Conservation (phyloP, 2,888 invertebrate species). For the Sesia bembeciformis region DNA sequence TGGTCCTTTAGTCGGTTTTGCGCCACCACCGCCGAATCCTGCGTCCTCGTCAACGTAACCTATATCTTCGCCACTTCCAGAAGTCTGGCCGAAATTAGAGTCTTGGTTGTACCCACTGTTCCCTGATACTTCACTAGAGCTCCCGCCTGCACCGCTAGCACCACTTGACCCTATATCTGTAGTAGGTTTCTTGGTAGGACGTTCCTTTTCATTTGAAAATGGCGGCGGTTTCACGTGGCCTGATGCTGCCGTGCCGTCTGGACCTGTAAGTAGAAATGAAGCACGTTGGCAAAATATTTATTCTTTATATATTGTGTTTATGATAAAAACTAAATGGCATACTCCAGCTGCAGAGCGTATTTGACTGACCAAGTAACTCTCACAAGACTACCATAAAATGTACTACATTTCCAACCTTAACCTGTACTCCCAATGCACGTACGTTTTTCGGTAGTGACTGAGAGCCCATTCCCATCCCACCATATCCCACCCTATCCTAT, state of each 20-base stretch:
- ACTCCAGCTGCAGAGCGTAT: too few relatives aligned
- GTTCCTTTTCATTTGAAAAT: slow-evolving; percentile 45
- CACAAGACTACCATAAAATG: too few relatives aligned
- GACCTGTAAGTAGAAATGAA: slow-evolving; percentile 25
- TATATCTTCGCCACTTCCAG: slow-evolving; percentile 21
- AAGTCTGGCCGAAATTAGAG: slow-evolving; percentile 2
- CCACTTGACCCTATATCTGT: slow-evolving; percentile 16
- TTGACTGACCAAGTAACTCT: too few relatives aligned
- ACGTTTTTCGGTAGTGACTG: too few relatives aligned
- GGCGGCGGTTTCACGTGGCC: slow-evolving; percentile 72
- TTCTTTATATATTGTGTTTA: too few relatives aligned
- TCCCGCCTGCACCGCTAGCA: slow-evolving; percentile 9
- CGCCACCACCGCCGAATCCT: slow-evolving; percentile 33
- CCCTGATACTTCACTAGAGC: slow-evolving; percentile 4
- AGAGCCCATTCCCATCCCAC: too few relatives aligned
- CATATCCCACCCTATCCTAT: too few relatives aligned
- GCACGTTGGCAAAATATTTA: too few relatives aligned
- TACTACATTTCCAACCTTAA: too few relatives aligned
- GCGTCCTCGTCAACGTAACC: slow-evolving; percentile 47
- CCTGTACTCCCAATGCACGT: too few relatives aligned
- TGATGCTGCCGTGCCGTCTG: slow-evolving; percentile 73
- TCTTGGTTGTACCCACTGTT: slow-evolving; percentile 6
- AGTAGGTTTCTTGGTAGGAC: slow-evolving; percentile 27
- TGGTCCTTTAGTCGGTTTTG: slow-evolving; percentile 59
- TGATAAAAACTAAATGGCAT: too few relatives aligned